Base-by-base conservation (phyloP, 2,888 invertebrate genomes). In the Ashinkailepas kermadecensis region DNA sequence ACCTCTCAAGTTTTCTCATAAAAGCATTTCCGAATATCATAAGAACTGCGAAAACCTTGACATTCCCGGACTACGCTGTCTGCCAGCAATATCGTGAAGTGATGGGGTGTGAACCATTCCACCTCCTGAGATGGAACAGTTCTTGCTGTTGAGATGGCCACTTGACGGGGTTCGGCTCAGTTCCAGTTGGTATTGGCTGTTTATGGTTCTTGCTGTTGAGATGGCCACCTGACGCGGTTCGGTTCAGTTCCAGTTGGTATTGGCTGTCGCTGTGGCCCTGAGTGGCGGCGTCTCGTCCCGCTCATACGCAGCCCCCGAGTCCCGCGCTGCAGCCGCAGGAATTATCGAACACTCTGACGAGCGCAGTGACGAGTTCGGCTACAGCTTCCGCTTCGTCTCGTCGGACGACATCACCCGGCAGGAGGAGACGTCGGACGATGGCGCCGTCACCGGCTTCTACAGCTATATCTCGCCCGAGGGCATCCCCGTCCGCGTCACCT, bases 381-480 rank as follows among this genome's bases (percentile, higher is more conserved):
- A 62, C 18, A 15, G 62, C 15, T 62, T 62, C 62, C 62, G 70
- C 11, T 70, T 70, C 70, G 70, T 25, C 25, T 25, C 70, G 70
- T 25, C 25, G 25, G 23, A 70, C 70, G 70, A 23, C 39, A 70
- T 70, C 70, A 39, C 39, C 39, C 15, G 15, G 12, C 70, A 39
- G 13, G 39, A 70, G 70, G 39, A 70, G 70, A 39, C 25, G 70
- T 13, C 39, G 12, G 70, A 23, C 39, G 70, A 13, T 39, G 23
- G 25, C 25, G 25, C 10, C 39, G 70, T 23, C 39, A 39, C 15
- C 15, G 70, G 70, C 70, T 25, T 13, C 70, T 70, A 39, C 70
- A 70, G 70, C 70, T 70, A 70, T 39, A 70, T 39, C 70, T 23
- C 70, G 25, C 25, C 23, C 39, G 70, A 70, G 25, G 70, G 70